phyloP scores from a whole-genome alignment of 1,140 invertebrate species.

The Dinothrombium tinctorium region DNA sequence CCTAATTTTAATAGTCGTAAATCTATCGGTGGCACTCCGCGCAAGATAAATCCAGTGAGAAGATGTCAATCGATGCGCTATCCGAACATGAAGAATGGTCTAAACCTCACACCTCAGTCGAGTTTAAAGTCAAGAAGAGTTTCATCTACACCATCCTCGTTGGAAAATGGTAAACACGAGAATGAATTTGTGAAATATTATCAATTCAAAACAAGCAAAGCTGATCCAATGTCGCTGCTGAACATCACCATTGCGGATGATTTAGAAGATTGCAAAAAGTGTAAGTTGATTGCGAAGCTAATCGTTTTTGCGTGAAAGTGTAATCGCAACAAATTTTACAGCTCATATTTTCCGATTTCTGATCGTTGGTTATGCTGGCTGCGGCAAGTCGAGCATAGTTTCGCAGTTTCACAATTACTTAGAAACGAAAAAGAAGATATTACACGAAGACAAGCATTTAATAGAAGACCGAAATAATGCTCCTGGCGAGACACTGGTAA shows the following conservation, averaged over 20 bases:
- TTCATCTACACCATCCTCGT: not conserved
- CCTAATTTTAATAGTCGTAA: not conserved
- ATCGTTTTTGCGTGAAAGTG: not conserved
- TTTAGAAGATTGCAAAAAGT: not conserved
- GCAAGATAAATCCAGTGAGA: not conserved
- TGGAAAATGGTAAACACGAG: no score
- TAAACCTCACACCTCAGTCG: not conserved
- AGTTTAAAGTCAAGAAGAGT: not conserved
- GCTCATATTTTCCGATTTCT: slow-evolving; percentile 4
- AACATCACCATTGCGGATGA: not conserved
- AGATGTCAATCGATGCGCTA: slow-evolving; percentile 4
- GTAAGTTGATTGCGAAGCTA: not conserved
- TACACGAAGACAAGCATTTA: not conserved
- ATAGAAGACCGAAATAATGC: not conserved
- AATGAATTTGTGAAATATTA: slow-evolving; percentile 5
- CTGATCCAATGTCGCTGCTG: not conserved
- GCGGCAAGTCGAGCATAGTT: slow-evolving; percentile 7
- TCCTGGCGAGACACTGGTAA: not conserved
- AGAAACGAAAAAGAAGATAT: not conserved
- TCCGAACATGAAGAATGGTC: no score
- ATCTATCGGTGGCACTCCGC: not conserved
- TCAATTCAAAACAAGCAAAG: slow-evolving; percentile 1
- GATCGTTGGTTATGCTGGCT: slow-evolving; percentile 5
- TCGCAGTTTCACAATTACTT: slow-evolving; percentile 1
- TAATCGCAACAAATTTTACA: no score